A percentile compares a stretch with the other conserved stretches of the same genome.
These are phyloP conservation scores for Pachyseris speciosa DNA, from an alignment of 64 coral and sea anemone species.

Conservation along the genomic window DNA sequence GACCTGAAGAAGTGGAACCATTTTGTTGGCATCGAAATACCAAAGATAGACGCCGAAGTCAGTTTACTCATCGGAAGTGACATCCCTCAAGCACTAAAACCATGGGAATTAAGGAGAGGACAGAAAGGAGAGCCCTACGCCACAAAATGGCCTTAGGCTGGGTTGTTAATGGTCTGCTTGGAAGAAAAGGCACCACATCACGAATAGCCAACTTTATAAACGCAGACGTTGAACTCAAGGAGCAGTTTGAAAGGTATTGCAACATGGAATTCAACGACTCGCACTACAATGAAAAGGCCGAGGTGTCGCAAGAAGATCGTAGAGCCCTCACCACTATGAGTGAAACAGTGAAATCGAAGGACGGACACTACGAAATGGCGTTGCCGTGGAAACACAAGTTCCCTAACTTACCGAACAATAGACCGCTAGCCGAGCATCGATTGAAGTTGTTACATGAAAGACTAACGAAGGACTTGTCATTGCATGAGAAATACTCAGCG, in stretches of 20 bases:
- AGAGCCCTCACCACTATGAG: background rate
- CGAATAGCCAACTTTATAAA: constrained; percentile 8
- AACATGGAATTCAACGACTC: constrained; percentile 55
- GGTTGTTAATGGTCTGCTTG: constrained; percentile 35
- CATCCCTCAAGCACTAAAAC: constrained; percentile 37
- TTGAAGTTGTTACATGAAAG: background rate
- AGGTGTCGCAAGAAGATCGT: background rate
- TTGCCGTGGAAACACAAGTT: background rate
- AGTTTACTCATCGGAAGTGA: constrained; percentile 42
- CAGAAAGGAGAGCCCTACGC: constrained; percentile 33
- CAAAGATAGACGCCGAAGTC: constrained; percentile 6
- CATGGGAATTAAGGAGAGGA: constrained; percentile 24
- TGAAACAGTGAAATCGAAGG: background rate
- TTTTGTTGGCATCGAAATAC: background rate
- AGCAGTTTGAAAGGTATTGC: constrained; percentile 28
- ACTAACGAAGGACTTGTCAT: background rate
- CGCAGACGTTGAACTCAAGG: background rate
- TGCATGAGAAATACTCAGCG: background rate
- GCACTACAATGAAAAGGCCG: background rate
- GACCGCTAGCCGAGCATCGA: background rate
- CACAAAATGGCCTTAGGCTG: background rate
- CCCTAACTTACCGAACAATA: background rate
- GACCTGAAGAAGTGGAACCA: background rate
- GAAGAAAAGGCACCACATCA: background rate
- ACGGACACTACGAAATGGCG: constrained; percentile 21